Evolutionary conservation across 2,113 vertebrate genomes (phyloP), one percentile per base, ranked within the genome.

Genomic region (Anarhynchus alexandrinus): DNA sequence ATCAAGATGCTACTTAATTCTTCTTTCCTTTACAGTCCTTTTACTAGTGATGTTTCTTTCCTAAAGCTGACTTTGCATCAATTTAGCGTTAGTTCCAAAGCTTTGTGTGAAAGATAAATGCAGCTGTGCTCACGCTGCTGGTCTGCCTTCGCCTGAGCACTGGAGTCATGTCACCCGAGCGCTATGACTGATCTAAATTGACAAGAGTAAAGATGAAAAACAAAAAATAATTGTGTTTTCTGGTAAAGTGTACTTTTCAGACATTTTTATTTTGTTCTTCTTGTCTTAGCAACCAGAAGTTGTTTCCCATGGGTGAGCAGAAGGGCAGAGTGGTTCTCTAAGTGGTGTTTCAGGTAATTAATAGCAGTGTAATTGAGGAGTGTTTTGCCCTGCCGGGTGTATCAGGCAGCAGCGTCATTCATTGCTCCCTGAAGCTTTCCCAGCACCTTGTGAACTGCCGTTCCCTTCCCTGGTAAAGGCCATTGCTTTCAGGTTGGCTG

Each of bases 301-400:
- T 80, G 62, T 51, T 90, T 78, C 76, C 85, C 85, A 73, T 29
- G 21, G 78, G 62, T 4, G 67, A 90, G 90, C 45, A 82, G 81
- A 82, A 88, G 87, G 82, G 58, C 91, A 89, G 78, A 76, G 90
- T 14, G 54, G 43, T 32, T 93, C 62, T 92, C n/a, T 47, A 59
- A 95, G 90, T 55, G 82, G 45, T 54, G 62, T 93, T 92, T 90
- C 85, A 95, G 87, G 87, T 92, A 94, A 96, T 95, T 96, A 96
- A 93, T 36, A 55, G 79, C 27, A 30, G 58, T 49, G 54, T 73
- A 93, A 95, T 22, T 73, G 85, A 85, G 92, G 58, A 83, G 82
- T 6, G 85, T 54, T 90, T 78, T 90, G 87, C 79, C 26, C 65
- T n/a, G 82, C 79, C 1, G 62, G 36, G 59, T 57, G 21, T 49